Evolutionary conservation across 1,140 invertebrate species (phyloP).

Genomic region (Sycobia sp.): DNA sequence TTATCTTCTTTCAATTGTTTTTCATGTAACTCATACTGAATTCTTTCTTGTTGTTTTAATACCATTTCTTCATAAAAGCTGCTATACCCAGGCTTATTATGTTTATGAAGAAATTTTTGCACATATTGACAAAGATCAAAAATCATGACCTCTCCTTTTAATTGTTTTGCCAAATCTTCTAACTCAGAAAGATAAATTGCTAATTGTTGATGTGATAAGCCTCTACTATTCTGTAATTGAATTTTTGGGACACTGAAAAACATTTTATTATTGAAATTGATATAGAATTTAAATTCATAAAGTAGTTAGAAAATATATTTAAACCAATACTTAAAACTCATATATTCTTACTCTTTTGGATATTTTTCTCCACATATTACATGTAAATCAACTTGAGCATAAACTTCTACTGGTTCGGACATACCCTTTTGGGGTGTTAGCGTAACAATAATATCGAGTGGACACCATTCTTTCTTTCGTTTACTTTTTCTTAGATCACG

Average conservation of each 20-base stretch:
- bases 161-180: constrained; percentile 60
- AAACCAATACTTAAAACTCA: not conserved
- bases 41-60: constrained; percentile 66
- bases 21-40: constrained; percentile 66
- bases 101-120: constrained; percentile 70
- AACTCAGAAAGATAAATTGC: constrained; percentile 65
- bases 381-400: constrained; percentile 73
- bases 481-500: constrained; percentile 63
- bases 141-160: constrained; percentile 78
- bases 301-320: not conserved
- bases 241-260: constrained; percentile 65
- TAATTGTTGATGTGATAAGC: constrained; percentile 70
- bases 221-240: constrained; percentile 69
- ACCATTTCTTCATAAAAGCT: constrained; percentile 88
- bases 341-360: constrained; percentile 70
- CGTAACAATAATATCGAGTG: constrained; percentile 70
- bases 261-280: constrained; percentile 32
- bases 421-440: constrained; percentile 73
- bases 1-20: constrained; percentile 68
- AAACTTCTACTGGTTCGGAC: constrained; percentile 64
- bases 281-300: not conserved
- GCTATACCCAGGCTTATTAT: constrained; percentile 75
- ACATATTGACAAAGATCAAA: constrained; percentile 74
- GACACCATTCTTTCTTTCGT: constrained; percentile 65
- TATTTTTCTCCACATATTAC: constrained; percentile 72